phyloP scores from a whole-genome alignment of 2,113 vertebrate genomes.

The Embiotoca jacksoni region DNA sequence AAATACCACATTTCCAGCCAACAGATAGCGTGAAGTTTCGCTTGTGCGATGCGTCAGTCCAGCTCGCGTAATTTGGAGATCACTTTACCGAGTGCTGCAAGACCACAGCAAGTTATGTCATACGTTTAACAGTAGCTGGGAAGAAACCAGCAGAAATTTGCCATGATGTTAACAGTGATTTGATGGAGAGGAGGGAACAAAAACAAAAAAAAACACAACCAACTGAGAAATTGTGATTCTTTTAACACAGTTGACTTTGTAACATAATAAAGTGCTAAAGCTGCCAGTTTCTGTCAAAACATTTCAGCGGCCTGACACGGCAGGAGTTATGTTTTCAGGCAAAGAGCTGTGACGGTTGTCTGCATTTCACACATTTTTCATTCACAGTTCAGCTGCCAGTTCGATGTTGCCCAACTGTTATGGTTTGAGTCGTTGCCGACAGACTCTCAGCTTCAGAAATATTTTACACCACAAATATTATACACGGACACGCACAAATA shows the following conservation, averaged over 20 bases:
- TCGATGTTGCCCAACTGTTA: constrained; percentile 65
- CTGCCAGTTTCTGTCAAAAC: constrained; percentile 73
- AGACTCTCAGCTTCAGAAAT: constrained; percentile 38
- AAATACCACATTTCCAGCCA: constrained; percentile 9
- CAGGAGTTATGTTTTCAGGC: constrained; percentile 63
- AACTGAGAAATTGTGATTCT: constrained; percentile 57
- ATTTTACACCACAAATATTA: constrained; percentile 51
- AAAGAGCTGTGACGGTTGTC: constrained; percentile 61
- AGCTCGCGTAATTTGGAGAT: constrained; percentile 2
- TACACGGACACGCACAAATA: constrained; percentile 19
- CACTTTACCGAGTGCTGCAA: constrained; percentile 5
- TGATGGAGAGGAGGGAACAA: constrained; percentile 20
- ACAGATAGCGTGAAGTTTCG: constrained; percentile 25
- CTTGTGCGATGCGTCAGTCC: constrained; percentile 16
- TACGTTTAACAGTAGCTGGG: constrained; percentile 31
- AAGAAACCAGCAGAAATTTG: constrained; percentile 39
- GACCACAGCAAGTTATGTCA: constrained; percentile 46
- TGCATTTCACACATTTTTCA: constrained; percentile 75
- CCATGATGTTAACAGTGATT: constrained; percentile 48
- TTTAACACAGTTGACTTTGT: constrained; percentile 68
- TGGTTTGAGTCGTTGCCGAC: constrained; percentile 40
- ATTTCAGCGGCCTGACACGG: constrained; percentile 52
- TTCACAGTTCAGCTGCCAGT: constrained; percentile 61
- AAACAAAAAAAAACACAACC: not conserved
- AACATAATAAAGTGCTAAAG: constrained; percentile 64